phyloP scores from a whole-genome alignment of 2,888 invertebrate species.

The Xestia c-nigrum region DNA sequence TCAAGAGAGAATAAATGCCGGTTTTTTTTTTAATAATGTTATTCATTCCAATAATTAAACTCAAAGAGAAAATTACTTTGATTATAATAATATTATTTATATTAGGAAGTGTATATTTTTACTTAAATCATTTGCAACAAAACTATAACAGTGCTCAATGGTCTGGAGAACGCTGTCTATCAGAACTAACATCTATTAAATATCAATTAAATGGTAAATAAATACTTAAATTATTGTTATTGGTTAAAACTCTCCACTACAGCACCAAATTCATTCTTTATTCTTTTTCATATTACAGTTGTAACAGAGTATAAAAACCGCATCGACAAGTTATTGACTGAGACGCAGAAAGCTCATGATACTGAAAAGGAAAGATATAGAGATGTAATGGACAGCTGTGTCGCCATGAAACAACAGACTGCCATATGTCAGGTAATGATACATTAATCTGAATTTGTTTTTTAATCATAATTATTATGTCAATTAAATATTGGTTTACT shows the following conservation, averaged over 20 bases:
- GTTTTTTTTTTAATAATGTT: slow-evolving; percentile 63
- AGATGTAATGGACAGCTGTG: slow-evolving; percentile 84
- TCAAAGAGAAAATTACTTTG: slow-evolving; percentile 72
- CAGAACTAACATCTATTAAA: slow-evolving; percentile 81
- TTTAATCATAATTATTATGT: neutral
- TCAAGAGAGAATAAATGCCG: slow-evolving; percentile 3
- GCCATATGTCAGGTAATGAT: slow-evolving; percentile 81
- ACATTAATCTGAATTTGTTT: neutral
- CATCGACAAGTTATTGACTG: slow-evolving; percentile 82
- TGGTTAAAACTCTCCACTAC: neutral
- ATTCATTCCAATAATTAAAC: slow-evolving; percentile 62
- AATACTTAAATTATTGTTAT: slow-evolving; percentile 8
- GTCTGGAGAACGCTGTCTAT: slow-evolving; percentile 79
- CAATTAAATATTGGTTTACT: neutral
- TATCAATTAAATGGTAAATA: slow-evolving; percentile 82
- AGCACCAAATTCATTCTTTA: neutral
- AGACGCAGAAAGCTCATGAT: slow-evolving; percentile 79
- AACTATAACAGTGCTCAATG: slow-evolving; percentile 73
- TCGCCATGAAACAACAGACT: slow-evolving; percentile 84
- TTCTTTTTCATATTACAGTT: slow-evolving; percentile 72
- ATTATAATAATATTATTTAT: slow-evolving; percentile 70
- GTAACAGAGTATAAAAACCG: slow-evolving; percentile 85
- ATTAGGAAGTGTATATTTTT: slow-evolving; percentile 74
- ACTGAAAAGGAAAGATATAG: slow-evolving; percentile 79
- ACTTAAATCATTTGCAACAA: slow-evolving; percentile 77